Evolutionary conservation across 2,888 invertebrate species (phyloP).

Genomic region (Strigamia crassipes): DNA sequence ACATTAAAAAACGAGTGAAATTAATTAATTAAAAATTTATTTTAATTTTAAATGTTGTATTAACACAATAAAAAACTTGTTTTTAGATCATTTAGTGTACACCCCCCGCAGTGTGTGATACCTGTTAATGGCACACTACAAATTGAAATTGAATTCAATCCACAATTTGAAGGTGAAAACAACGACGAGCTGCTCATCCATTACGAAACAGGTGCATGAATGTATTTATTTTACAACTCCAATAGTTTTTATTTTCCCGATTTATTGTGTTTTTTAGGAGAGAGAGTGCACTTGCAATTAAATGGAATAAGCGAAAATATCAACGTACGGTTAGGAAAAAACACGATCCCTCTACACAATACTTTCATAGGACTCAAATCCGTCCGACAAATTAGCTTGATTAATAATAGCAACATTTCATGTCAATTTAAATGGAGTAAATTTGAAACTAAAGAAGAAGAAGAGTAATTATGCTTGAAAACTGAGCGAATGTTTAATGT

Average conservation of each 20-base stretch:
- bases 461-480: background rate
- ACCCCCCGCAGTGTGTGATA: background rate
- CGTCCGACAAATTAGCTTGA: constrained; percentile 1
- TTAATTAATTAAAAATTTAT: background rate
- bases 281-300: background rate
- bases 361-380: background rate
- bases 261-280: constrained; percentile 8
- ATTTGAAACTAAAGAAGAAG: background rate
- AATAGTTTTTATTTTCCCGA: too few species aligned
- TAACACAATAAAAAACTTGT: background rate
- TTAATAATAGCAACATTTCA: constrained; percentile 3
- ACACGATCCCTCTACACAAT: background rate
- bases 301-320: constrained; percentile 34
- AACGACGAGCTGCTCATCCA: background rate
- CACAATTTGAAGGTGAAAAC: background rate
- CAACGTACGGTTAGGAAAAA: constrained; percentile 39
- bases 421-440: constrained; percentile 26
- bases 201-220: background rate
- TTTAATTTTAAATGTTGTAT: background rate
- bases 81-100: constrained; percentile 6
- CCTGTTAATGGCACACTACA: constrained; percentile 36
- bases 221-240: too few species aligned
- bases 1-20: background rate
- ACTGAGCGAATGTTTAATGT: background rate
- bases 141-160: constrained; percentile 29